A percentile compares a stretch with the other conserved stretches of the same genome.
Evolutionary conservation across 2,888 invertebrate species (phyloP).

Genomic region (Melieria crassipennis): DNA sequence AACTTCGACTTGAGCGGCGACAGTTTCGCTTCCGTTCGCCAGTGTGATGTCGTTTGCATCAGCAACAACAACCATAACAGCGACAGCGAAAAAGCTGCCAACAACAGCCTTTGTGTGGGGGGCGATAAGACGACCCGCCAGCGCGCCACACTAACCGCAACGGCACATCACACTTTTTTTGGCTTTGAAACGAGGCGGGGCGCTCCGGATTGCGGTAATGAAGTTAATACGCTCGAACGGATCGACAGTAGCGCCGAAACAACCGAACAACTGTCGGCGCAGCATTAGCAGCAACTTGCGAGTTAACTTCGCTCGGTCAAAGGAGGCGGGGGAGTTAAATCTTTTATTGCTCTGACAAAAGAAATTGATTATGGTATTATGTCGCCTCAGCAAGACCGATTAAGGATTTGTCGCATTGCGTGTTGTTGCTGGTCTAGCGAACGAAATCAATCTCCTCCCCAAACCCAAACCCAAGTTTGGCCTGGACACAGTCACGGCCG

Average conservation of each 20-base stretch:
- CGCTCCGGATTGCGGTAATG: conserved; percentile 17
- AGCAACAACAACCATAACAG: background rate
- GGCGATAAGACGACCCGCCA: background rate
- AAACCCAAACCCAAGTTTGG: too few species aligned
- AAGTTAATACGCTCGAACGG: conserved; percentile 34
- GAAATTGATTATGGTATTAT: conserved; percentile 38
- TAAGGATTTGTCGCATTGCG: background rate
- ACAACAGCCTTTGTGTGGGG: background rate
- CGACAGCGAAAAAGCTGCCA: conserved; percentile 2
- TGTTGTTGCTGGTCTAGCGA: too few species aligned
- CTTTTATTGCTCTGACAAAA: conserved; percentile 32
- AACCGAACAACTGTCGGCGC: background rate
- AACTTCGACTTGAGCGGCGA: background rate
- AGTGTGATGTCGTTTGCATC: too few species aligned
- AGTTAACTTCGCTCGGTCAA: background rate
- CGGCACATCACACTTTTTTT: background rate
- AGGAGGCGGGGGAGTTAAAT: conserved; percentile 11
- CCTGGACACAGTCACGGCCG: background rate
- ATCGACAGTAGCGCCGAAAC: background rate
- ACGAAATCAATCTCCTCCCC: too few species aligned
- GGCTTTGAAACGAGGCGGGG: background rate
- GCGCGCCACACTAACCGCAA: background rate
- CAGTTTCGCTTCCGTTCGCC: background rate
- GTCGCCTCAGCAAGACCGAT: conserved; percentile 32
- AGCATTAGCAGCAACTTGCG: conserved; percentile 5